Conservation (phyloP, 1,140 invertebrate genomes). For the Sminthurinus signatus region DNA sequence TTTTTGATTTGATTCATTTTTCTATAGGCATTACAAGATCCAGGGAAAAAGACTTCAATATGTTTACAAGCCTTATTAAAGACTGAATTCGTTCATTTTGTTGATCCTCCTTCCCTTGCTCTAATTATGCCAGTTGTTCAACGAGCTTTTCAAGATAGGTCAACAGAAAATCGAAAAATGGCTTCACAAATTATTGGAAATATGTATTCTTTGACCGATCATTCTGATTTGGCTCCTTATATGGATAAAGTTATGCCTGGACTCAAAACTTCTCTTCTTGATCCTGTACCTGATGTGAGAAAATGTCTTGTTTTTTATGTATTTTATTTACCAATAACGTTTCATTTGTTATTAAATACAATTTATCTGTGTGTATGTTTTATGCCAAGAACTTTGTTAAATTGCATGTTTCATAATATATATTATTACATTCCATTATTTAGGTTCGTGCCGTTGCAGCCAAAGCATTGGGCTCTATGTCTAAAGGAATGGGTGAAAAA, state of each 20-base stretch:
- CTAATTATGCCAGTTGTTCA: conserved; percentile 99
- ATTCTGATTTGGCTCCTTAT: conserved; percentile 96
- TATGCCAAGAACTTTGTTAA: no score
- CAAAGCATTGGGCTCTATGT: conserved; percentile 93
- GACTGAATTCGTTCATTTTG: conserved; percentile 98
- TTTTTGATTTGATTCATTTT: no score
- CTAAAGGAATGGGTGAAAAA: conserved; percentile 89
- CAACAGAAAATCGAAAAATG: conserved; percentile 97
- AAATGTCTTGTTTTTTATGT: no score
- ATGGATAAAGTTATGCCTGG: conserved; percentile 94
- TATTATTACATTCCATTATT: conserved; percentile 6
- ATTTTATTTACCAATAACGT: no score
- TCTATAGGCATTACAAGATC: conserved; percentile 84
- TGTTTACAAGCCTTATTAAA: conserved; percentile 89
- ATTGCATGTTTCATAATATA: no score
- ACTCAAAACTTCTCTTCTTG: conserved; percentile 88
- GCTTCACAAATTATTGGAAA: conserved; percentile 99
- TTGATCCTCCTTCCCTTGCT: conserved; percentile 96
- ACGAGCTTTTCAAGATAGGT: conserved; percentile 91
- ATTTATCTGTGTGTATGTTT: no score
- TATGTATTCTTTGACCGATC: conserved; percentile 98
- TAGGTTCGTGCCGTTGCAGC: conserved; percentile 82
- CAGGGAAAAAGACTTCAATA: conserved; percentile 85
- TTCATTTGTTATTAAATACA: no score
- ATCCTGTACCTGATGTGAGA: conserved; percentile 94